These are phyloP conservation scores for Caenorhabditis japonica DNA, from an alignment of 2,888 invertebrate genomes.

Conservation along the genomic window DNA sequence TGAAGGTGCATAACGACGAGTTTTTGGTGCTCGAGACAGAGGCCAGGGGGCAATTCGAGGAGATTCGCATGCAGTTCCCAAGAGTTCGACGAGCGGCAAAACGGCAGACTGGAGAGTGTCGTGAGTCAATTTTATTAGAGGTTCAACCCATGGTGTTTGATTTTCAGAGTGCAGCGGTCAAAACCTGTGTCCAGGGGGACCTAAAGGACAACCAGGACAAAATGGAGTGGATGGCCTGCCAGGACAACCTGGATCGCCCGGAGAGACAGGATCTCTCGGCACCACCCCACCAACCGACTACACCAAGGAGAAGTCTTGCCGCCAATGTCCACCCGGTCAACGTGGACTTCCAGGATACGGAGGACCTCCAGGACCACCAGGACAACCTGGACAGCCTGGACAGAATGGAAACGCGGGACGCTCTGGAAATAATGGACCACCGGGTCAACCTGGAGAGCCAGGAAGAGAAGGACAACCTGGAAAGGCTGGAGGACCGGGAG, in stretches of 20 bases:
- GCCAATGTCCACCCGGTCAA: slow-evolving; percentile 51
- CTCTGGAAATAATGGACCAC: slow-evolving; percentile 49
- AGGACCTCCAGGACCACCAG: slow-evolving; percentile 53
- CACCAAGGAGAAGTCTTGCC: slow-evolving; percentile 29
- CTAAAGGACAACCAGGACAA: slow-evolving; percentile 47
- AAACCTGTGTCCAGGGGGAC: slow-evolving; percentile 53
- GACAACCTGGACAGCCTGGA: slow-evolving; percentile 50
- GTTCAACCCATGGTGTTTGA: background rate
- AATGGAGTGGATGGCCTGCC: slow-evolving; percentile 52
- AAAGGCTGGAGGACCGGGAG: slow-evolving; percentile 54
- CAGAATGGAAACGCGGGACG: slow-evolving; percentile 44
- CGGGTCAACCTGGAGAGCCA: slow-evolving; percentile 56
- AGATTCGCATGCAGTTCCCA: slow-evolving; percentile 23
- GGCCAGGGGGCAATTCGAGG: slow-evolving; percentile 38
- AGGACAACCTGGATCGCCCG: slow-evolving; percentile 52
- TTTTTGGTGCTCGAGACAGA: slow-evolving; percentile 52
- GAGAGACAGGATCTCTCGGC: slow-evolving; percentile 52
- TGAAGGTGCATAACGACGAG: slow-evolving; percentile 57
- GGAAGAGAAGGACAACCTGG: slow-evolving; percentile 57
- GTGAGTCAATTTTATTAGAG: slow-evolving; percentile 30
- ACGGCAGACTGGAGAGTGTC: slow-evolving; percentile 48
- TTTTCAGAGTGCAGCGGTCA: slow-evolving; percentile 49
- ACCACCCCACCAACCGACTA: slow-evolving; percentile 34
- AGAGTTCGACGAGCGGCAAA: slow-evolving; percentile 44
- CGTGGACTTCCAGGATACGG: slow-evolving; percentile 51